Conservation (phyloP, 2,888 invertebrate genomes). For the Baccha elongata region DNA sequence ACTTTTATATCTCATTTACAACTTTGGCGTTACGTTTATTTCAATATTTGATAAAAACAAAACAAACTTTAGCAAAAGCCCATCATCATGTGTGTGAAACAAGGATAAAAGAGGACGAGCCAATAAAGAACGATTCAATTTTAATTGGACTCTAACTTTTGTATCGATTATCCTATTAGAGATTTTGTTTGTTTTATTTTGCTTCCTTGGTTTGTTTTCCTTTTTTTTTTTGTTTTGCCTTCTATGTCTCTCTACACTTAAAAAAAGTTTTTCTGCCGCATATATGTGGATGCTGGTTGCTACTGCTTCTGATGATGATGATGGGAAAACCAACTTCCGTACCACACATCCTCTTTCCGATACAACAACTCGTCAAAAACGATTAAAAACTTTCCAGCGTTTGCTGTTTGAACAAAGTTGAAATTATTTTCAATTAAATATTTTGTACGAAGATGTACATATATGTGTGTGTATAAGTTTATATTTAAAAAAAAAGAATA, state of each 20-base stretch:
- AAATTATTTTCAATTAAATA: constrained; percentile 71
- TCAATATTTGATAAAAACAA: constrained; percentile 30
- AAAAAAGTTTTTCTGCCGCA: constrained; percentile 31
- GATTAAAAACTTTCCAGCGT: constrained; percentile 69
- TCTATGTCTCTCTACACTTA: constrained; percentile 19
- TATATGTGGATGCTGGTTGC: constrained; percentile 14
- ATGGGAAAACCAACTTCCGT: constrained; percentile 2
- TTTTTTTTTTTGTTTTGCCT: constrained; percentile 3
- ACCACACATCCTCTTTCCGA: background rate
- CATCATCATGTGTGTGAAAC: background rate
- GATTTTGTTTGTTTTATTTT: constrained; percentile 50
- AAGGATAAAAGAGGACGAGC: background rate
- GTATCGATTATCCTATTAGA: constrained; percentile 66
- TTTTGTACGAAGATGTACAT: constrained; percentile 22
- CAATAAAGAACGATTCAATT: constrained; percentile 32
- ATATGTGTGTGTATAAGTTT: background rate
- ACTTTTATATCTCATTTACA: background rate
- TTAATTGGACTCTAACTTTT: constrained; percentile 66
- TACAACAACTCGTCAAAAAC: constrained; percentile 41
- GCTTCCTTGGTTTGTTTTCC: constrained; percentile 11
- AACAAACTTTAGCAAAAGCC: constrained; percentile 7
- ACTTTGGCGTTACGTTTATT: constrained; percentile 34
- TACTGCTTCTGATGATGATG: background rate
- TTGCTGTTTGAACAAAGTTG: constrained; percentile 65
- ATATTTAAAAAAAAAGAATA: background rate